A percentile compares a stretch with the other conserved stretches of the same genome.
phyloP scores from a whole-genome alignment of 2,888 invertebrate species.

The Drymonia ruficornis region DNA sequence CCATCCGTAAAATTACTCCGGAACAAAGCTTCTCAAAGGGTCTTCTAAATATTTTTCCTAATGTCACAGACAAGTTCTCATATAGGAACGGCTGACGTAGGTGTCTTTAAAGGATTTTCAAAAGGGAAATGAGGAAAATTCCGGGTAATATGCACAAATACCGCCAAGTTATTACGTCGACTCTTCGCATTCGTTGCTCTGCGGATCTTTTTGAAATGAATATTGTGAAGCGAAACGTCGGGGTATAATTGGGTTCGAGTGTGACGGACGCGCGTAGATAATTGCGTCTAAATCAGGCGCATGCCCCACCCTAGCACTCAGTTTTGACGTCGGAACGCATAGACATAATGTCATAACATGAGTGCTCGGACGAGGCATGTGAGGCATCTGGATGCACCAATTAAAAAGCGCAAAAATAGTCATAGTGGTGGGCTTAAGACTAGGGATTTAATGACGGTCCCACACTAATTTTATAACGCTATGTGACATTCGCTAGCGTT shows the following conservation, averaged over 20 bases:
- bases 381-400: too few relatives aligned
- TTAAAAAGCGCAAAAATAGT: too few relatives aligned
- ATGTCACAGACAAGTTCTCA: constrained; percentile 14
- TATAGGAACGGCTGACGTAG: constrained; percentile 11
- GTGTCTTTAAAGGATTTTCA: constrained; percentile 22
- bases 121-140: constrained; percentile 12
- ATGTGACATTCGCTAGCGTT: too few relatives aligned
- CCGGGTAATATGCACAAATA: constrained; percentile 17
- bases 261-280: constrained; percentile 19
- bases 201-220: constrained; percentile 25
- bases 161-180: constrained; percentile 20
- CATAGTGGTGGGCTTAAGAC: neutral
- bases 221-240: constrained; percentile 24
- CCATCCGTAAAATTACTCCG: constrained; percentile 45
- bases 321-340: too few relatives aligned
- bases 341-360: too few relatives aligned
- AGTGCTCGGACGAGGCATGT: too few relatives aligned
- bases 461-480: too few relatives aligned
- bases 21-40: constrained; percentile 28
- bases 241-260: constrained; percentile 26
- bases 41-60: constrained; percentile 19
- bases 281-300: constrained; percentile 7
- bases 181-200: constrained; percentile 9
- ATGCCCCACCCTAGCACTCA: too few relatives aligned
- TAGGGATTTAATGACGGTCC: neutral